Percentiles rank a stretch among this genome's conserved stretches.
Conservation (phyloP, 2,888 invertebrate genomes). For the Empis livida region DNA sequence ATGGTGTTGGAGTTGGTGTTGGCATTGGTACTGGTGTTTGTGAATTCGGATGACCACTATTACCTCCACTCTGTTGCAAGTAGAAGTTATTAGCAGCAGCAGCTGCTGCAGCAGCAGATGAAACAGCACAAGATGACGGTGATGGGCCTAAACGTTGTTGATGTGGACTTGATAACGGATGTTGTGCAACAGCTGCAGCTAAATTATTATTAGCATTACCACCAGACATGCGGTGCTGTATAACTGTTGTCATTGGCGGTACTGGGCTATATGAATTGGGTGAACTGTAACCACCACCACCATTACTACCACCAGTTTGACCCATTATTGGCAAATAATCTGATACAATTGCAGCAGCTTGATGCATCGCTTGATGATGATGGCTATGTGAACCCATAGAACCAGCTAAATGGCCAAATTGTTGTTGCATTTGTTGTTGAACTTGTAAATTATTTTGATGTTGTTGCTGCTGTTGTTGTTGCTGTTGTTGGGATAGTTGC, state of each 20-base stretch:
- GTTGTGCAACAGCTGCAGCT: constrained; percentile 19
- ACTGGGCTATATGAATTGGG: constrained; percentile 50
- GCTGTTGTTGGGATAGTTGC: constrained; percentile 18
- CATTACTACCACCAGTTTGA: constrained; percentile 40
- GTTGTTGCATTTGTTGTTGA: constrained; percentile 25
- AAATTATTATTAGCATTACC: constrained; percentile 14
- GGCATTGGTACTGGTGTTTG: constrained; percentile 38
- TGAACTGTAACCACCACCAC: constrained; percentile 20
- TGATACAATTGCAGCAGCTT: constrained; percentile 29
- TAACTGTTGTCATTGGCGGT: constrained; percentile 53
- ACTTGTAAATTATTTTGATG: constrained; percentile 22
- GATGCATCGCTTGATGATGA: constrained; percentile 35
- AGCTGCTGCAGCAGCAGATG: constrained; percentile 31
- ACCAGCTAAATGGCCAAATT: constrained; percentile 22
- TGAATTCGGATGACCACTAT: constrained; percentile 17
- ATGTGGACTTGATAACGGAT: constrained; percentile 36
- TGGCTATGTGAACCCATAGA: constrained; percentile 22
- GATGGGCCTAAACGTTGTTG: constrained; percentile 41
- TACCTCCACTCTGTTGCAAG: constrained; percentile 37
- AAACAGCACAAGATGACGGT: constrained; percentile 42
- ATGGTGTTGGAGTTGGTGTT: constrained; percentile 27
- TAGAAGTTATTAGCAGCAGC: constrained; percentile 47
- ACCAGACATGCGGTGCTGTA: constrained; percentile 46
- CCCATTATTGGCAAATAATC: constrained; percentile 44
- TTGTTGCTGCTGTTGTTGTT: constrained; percentile 20